Base-by-base conservation (phyloP, 2,113 vertebrate species). In the Aptenodytes forsteri region DNA sequence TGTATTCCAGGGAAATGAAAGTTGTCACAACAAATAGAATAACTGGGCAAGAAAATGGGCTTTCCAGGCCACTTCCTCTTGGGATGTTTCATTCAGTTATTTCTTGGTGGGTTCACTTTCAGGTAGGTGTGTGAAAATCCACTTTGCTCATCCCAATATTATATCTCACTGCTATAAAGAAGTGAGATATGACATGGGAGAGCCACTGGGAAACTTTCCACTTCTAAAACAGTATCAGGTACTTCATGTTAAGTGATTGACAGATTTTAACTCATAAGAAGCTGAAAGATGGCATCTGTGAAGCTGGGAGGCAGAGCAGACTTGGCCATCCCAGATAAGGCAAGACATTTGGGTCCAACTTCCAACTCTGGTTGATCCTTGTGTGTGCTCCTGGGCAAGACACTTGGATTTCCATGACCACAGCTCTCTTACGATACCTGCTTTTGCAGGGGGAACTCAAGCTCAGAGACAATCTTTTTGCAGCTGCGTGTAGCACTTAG, bases 1-100 rank as follows among this genome's bases (percentile, higher is more conserved):
- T 2, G 4, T 47, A 40, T 94, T 96, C 91, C 90, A 91, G 69
- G 25, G 58, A 96, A 97, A 96, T 79, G 62, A 23, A 96, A 96
- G 79, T 94, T 86, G 46, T 95, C 83, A 89, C 58, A 94, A 93
- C 69, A 97, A 97, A 91, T 49, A 86, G 81, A 93, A 70, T 85
- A 93, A 82, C 81, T 54, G 56, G 73, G 46, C n/a, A 92, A 94
- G 65, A 83, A 95, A 87, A 86, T 8, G 6, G n/a, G 70, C 34
- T 93, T 93, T 95, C 52, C 61, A 91, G 67, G 27, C 17, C 32
- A 71, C 34, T 87, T 90, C 16, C 58, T 81, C 85, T 79, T 71
- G 38, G 40, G 67, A 56, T 71, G 30, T 54, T 93, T 87, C 52
- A 61, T 94, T 84, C 52, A 77, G 27, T 84, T 82, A 18, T 86